Base-by-base conservation (phyloP, 2,113 vertebrate genomes). In the Prochilodus magdalenae region DNA sequence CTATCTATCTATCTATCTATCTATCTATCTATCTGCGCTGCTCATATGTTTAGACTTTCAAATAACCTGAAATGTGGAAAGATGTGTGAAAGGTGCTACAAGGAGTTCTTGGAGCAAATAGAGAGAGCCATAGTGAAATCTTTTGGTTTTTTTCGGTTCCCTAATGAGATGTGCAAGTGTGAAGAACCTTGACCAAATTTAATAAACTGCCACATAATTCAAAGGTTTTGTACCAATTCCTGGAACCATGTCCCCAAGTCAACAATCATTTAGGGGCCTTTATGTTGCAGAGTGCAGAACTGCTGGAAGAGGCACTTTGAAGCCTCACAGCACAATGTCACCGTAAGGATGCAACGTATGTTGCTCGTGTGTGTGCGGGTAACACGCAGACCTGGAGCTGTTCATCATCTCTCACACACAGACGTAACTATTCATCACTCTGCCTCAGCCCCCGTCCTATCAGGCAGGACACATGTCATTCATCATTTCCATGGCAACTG, bases 401-500 rank as follows among this genome's bases (percentile, higher is more conserved):
- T 87, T 84, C 75, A 73, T 86, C 85, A 88, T 83, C 75, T 79
- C 71, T 79, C 80, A 80, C 40, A 76, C 80, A 84, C 53, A 11
- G 75, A 84, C 18, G 63, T 85, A 70, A 71, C 79, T 66, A 87
- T 87, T 87, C 80, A 86, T 88, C 80, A 85, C 63, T 75, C 86
- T 55, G 80, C 83, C 82, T 73, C 75, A 79, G 85, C 84, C 79
- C 60, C 47, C 55, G 26, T 81, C 83, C 75, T 83, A 86, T 82
- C 83, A 84, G 81, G 75, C 82, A 77, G 81, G 85, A 86, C 89
- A 85, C 55, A 79, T 86, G 89, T 92, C 95, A 96, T 96, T 94
- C 92, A 95, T 96, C 96, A 95, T 93, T 91, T 90, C 89, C 86
- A 84, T 83, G 0, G 79, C 77, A 92, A 90, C 92, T 84, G 90